Evolutionary conservation across 2,888 invertebrate species (phyloP).

Genomic region (Ischnura elegans): DNA sequence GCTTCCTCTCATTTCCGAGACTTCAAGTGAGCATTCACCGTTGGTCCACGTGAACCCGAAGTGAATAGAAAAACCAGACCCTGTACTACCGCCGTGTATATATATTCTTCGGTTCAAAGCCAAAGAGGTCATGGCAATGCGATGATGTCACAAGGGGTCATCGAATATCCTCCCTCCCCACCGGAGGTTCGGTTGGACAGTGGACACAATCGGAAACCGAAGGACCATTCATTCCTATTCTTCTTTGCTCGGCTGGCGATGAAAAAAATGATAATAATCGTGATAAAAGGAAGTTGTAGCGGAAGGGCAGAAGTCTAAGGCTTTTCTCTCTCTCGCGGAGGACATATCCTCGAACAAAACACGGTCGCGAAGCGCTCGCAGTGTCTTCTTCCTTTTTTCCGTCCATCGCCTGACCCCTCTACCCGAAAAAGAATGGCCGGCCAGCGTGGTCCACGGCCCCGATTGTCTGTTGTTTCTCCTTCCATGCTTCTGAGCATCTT

Average conservation of each 20-base stretch:
- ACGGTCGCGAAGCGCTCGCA: background rate
- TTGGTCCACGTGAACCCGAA: no score
- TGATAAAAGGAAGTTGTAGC: background rate
- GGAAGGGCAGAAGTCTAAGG: background rate
- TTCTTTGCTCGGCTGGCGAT: background rate
- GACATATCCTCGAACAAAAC: background rate
- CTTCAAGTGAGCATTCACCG: no score
- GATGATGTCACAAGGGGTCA: background rate
- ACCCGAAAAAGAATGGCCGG: background rate
- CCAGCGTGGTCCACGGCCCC: background rate
- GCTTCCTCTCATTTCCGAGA: no score
- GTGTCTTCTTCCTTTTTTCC: background rate
- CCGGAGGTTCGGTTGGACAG: no score
- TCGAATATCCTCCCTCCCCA: background rate
- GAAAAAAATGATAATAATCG: conserved; percentile 1
- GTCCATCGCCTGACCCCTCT: background rate
- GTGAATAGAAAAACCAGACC: no score
- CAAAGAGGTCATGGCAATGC: no score
- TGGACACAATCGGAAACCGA: background rate
- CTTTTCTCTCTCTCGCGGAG: background rate
- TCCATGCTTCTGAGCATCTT: background rate
- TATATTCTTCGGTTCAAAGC: no score
- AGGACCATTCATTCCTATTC: conserved; percentile 26
- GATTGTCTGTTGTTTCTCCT: background rate
- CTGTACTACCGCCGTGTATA: no score